phyloP scores from a whole-genome alignment of 2,797 vertebrate genomes.

The Tachyglossus aculeatus region DNA sequence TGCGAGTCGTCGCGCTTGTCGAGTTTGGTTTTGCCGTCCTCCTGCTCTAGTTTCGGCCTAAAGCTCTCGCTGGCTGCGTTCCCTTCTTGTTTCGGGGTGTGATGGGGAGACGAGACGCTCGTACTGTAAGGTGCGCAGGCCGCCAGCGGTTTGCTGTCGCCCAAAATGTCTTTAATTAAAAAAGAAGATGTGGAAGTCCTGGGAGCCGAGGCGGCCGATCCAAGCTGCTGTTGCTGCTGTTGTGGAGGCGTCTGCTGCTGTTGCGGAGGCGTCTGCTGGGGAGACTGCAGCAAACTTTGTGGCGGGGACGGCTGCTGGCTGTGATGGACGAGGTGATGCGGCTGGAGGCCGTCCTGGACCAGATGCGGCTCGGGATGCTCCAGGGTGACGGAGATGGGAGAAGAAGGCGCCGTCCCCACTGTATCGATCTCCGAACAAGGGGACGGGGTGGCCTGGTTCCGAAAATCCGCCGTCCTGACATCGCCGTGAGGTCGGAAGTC shows the following conservation, averaged over 20 bases:
- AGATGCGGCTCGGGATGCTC: constrained; percentile 87
- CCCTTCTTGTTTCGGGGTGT: constrained; percentile 91
- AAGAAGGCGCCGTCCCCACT: constrained; percentile 92
- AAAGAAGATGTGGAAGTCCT: constrained; percentile 97
- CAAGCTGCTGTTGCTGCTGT: constrained; percentile 73
- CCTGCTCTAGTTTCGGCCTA: constrained; percentile 93
- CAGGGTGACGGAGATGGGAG: constrained; percentile 94
- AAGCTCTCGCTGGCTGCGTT: constrained; percentile 86
- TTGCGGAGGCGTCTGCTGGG: constrained; percentile 76
- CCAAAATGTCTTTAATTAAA: constrained; percentile 98
- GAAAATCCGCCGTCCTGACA: constrained; percentile 89
- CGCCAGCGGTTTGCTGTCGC: constrained; percentile 96
- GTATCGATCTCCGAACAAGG: constrained; percentile 97
- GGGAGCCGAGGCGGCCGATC: constrained; percentile 85
- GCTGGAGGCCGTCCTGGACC: constrained; percentile 84
- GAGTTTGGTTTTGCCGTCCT: constrained; percentile 88
- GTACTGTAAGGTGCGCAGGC: constrained; percentile 98
- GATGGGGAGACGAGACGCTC: constrained; percentile 88
- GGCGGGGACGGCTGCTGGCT: constrained; percentile 75
- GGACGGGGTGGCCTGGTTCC: constrained; percentile 90
- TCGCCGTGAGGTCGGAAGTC: constrained; percentile 88
- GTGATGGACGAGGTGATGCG: constrained; percentile 83
- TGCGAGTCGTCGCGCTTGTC: constrained; percentile 92
- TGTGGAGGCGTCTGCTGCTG: constrained; percentile 64
- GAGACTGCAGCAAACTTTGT: constrained; percentile 68